Evolutionary conservation across 2,113 vertebrate species (phyloP), one percentile per base, ranked within the genome.

Genomic region (Cervus canadensis): DNA sequence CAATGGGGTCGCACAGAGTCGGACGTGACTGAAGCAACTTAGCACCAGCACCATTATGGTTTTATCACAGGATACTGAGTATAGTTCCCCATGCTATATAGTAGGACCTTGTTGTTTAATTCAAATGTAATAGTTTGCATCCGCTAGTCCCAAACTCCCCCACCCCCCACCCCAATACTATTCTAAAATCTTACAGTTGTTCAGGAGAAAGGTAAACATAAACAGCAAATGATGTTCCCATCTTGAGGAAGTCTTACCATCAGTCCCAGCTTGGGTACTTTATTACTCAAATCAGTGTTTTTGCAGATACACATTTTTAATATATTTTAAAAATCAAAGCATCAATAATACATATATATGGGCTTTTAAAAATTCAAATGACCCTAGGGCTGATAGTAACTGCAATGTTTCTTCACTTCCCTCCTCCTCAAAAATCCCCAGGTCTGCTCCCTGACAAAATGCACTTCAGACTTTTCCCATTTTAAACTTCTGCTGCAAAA

Each of bases 261-360:
- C 28, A 48, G 2, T 83, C 9, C 40, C 13, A 28, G 2, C 12
- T 25, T 85, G n/a, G 28, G 57, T 50, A 52, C 36, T 28, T 74
- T 33, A 92, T 74, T 33, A 57, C 21, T 62, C 13, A 19, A 84
- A 83, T 54, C 28, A 48, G 30, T 10, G 33, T 5, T 93, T 79
- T 84, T 91, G 28, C 21, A 76, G 83, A 64, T 54, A 84, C 2
- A 67, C 36, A 91, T 93, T 76, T 48, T 89, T 30, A 94, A 62
- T 82, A 67, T 40, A 92, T 89, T 87, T 83, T 56, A 11, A 83
- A 94, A 97, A 97, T 60, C 71, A 89, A 85, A 62, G 62, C 71
- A 76, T 43, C 36, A 13, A 43, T 17, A 36, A 93, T 7, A 93
- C 33, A 94, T 26, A 94, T 25, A 54, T 30, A 48, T 6, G 33